These are phyloP conservation scores for Itoplectis maculator DNA, from an alignment of 2,888 invertebrate genomes.

Conservation along the genomic window DNA sequence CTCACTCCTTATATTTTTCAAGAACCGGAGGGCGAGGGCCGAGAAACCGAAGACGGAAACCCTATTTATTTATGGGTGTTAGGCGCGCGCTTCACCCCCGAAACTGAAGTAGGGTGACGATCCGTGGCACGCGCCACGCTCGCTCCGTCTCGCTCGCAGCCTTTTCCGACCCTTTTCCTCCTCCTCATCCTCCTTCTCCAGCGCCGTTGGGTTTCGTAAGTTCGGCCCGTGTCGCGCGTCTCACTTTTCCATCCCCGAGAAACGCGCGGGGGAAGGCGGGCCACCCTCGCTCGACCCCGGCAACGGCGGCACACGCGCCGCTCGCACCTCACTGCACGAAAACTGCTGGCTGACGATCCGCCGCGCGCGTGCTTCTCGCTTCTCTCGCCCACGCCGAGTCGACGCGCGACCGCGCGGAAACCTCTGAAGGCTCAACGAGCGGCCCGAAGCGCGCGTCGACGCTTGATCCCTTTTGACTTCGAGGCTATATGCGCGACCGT, in stretches of 20 bases:
- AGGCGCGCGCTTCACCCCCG: conserved; percentile 76
- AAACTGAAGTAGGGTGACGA: conserved; percentile 80
- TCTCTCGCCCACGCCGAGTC: too few species aligned
- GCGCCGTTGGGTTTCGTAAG: neutral
- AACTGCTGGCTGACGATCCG: conserved; percentile 23
- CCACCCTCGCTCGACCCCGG: conserved; percentile 54
- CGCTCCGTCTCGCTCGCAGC: conserved; percentile 62
- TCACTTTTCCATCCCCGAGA: conserved; percentile 70
- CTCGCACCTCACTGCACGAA: conserved; percentile 28
- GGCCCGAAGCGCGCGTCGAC: conserved; percentile 56
- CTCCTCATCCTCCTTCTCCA: conserved; percentile 47
- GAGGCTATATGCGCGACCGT: conserved; percentile 19
- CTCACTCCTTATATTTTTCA: conserved; percentile 54
- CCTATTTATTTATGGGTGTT: conserved; percentile 83
- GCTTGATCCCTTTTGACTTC: conserved; percentile 62
- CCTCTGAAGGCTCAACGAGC: conserved; percentile 67
- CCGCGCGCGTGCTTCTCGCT: conserved; percentile 65
- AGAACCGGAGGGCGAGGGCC: conserved; percentile 65
- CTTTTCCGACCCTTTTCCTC: conserved; percentile 58
- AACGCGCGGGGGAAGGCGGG: conserved; percentile 42
- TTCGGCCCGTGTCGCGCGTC: conserved; percentile 52
- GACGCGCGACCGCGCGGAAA: conserved; percentile 64
- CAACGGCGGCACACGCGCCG: conserved; percentile 42
- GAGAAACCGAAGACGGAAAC: conserved; percentile 80
- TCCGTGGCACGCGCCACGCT: conserved; percentile 80